phyloP scores from a whole-genome alignment of 2,797 vertebrate species.

The Paramormyrops hopkinsi region DNA sequence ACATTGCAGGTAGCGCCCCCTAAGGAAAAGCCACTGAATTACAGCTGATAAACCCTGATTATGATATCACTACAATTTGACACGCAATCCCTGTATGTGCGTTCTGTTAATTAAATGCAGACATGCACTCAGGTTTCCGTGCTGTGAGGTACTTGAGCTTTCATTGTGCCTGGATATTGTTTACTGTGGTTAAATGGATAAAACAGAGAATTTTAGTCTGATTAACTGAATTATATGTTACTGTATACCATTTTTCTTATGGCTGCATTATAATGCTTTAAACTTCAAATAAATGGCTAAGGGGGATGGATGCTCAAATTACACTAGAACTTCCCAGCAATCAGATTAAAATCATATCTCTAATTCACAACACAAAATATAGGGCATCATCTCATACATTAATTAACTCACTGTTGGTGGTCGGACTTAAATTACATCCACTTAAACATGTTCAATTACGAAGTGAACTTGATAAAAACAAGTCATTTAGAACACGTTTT shows the following conservation, averaged over 20 bases:
- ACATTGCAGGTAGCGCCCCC: not conserved
- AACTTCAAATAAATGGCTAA: not conserved
- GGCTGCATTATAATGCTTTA: not conserved
- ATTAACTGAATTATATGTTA: not conserved
- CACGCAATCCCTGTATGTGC: not conserved
- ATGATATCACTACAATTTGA: not conserved
- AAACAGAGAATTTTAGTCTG: not conserved
- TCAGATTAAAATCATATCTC: slow-evolving; percentile 10
- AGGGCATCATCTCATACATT: slow-evolving; percentile 2
- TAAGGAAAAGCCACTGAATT: not conserved
- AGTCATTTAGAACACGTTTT: slow-evolving; percentile 10
- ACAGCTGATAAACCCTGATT: not conserved
- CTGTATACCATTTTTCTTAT: not conserved
- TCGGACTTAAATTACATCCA: slow-evolving; percentile 12
- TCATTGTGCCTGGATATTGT: not conserved
- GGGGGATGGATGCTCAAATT: not conserved
- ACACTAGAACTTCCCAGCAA: not conserved
- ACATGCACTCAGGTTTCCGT: not conserved
- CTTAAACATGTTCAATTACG: slow-evolving; percentile 13
- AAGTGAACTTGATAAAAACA: slow-evolving; percentile 16
- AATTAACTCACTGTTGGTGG: slow-evolving; percentile 21
- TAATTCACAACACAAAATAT: slow-evolving; percentile 5
- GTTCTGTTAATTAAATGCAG: not conserved
- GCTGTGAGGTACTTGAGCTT: not conserved
- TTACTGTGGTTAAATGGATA: not conserved